Conservation (phyloP, 2,888 invertebrate species). For the Phlogophora meticulosa region DNA sequence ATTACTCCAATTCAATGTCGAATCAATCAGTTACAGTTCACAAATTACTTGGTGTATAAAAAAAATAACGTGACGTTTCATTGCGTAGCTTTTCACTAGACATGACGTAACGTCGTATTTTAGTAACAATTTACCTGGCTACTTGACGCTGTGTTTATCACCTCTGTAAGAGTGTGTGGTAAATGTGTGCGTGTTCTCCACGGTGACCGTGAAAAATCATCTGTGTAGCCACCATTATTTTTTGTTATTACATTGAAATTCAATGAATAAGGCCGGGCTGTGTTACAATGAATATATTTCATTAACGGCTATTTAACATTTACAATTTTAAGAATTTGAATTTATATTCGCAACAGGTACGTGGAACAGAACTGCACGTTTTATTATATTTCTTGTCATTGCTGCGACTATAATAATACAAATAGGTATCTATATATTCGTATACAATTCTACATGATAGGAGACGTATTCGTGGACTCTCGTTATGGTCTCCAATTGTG, state of each 20-base stretch:
- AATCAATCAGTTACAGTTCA: constrained; percentile 34
- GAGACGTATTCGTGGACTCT: constrained; percentile 22
- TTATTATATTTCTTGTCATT: background rate
- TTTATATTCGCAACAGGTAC: background rate
- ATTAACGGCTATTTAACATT: constrained; percentile 4
- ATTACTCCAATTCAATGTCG: constrained; percentile 12
- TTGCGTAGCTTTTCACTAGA: constrained; percentile 42
- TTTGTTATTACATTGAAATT: constrained; percentile 48
- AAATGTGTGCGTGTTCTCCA: constrained; percentile 36
- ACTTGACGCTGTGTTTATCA: constrained; percentile 39
- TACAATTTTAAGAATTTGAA: background rate
- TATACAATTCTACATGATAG: background rate
- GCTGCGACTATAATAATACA: background rate
- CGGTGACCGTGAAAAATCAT: constrained; percentile 63
- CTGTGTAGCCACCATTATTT: constrained; percentile 48
- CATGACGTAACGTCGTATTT: constrained; percentile 60
- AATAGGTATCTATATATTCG: background rate
- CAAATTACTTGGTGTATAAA: constrained; percentile 25
- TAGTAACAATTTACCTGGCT: constrained; percentile 43
- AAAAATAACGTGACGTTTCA: constrained; percentile 42
- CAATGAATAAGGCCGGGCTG: constrained; percentile 23
- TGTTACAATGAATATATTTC: constrained; percentile 26
- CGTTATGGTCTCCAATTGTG: constrained; percentile 27
- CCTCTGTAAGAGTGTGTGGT: constrained; percentile 25
- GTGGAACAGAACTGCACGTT: background rate